A percentile compares a stretch with the other conserved stretches of the same genome.
These are phyloP conservation scores for Andricus curvator DNA, from an alignment of 2,888 invertebrate species.

Conservation along the genomic window DNA sequence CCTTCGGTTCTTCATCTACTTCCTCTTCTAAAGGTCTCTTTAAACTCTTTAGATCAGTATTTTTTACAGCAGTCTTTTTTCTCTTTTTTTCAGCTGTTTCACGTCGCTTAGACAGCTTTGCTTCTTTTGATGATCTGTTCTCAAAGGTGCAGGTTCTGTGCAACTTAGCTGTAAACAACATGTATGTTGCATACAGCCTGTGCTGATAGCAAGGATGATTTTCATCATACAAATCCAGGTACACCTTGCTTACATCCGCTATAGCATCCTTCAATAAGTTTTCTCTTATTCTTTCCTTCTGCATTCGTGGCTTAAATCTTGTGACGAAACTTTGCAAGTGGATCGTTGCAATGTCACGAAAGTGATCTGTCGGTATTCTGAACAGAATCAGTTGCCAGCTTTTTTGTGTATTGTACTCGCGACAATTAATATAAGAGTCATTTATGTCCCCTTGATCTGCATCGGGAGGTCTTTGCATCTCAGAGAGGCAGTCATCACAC, in stretches of 20 bases:
- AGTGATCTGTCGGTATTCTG: not conserved
- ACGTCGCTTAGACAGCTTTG: not conserved
- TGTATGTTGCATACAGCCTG: not conserved
- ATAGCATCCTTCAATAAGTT: not conserved
- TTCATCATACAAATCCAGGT: not conserved
- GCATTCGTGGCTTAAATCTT: not conserved
- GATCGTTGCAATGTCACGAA: not conserved
- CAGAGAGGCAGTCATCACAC: not conserved
- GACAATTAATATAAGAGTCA: not conserved
- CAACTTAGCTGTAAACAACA: not conserved
- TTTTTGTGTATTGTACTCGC: not conserved
- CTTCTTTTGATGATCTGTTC: not conserved
- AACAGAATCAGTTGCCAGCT: not conserved
- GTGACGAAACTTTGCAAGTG: not conserved
- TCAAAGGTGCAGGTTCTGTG: not conserved
- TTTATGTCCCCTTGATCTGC: not conserved
- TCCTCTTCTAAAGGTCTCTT: not conserved
- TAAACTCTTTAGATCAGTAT: not conserved
- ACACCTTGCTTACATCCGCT: not conserved
- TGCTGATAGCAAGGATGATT: not conserved
- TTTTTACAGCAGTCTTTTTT: not conserved
- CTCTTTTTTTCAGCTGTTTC: not conserved
- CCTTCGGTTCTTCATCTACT: not conserved
- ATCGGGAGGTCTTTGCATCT: not conserved
- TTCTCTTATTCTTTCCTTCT: not conserved